Conservation (phyloP, 2,113 vertebrate species). For the Prionailurus viverrinus region DNA sequence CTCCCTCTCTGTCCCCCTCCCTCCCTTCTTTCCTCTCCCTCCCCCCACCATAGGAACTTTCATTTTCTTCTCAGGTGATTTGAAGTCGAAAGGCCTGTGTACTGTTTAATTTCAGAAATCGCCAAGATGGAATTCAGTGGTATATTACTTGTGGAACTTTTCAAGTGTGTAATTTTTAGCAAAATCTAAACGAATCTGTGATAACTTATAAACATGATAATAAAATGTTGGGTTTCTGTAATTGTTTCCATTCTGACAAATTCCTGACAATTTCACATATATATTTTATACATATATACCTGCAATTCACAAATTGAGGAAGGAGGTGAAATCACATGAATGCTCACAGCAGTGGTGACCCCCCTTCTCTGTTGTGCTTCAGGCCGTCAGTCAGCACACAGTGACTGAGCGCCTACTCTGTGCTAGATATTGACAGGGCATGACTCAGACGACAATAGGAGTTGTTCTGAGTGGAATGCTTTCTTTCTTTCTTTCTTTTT, state of each 20-base stretch:
- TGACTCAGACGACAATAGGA: background rate
- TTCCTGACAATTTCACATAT: background rate
- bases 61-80: background rate
- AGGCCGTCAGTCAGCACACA: background rate
- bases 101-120: conserved; percentile 45
- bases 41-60: background rate
- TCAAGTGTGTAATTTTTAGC: conserved; percentile 45
- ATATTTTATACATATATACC: background rate
- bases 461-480: background rate
- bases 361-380: background rate
- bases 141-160: background rate
- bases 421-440: background rate
- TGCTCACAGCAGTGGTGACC: too few species aligned
- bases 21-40: background rate
- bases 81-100: background rate
- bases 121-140: background rate
- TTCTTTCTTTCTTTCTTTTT: background rate
- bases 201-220: conserved; percentile 61
- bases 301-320: background rate
- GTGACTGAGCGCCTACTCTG: background rate
- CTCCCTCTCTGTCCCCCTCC: background rate
- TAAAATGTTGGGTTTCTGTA: conserved; percentile 17
- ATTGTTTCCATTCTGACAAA: conserved; percentile 3
- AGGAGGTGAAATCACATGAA: background rate
- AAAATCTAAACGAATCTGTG: conserved; percentile 43